phyloP scores from a whole-genome alignment of 92 coral and sea anemone genomes.

The Bergia sp. region DNA sequence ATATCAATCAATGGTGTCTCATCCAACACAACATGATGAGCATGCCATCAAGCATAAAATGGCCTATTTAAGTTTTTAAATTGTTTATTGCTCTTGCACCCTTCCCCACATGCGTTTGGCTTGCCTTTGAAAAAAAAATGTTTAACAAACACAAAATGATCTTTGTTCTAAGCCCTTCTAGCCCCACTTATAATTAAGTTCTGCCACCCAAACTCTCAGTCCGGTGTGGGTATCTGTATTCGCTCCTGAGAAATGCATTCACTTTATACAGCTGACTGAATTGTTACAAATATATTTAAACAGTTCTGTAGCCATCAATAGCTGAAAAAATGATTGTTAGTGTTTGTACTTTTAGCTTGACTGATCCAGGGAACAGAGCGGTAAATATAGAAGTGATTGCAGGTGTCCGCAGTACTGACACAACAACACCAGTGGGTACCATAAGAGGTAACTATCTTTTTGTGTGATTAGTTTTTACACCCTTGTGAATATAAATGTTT shows the following conservation, averaged over 20 bases:
- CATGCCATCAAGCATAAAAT: not conserved
- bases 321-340: constrained; percentile 37
- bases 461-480: constrained; percentile 44
- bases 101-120: no score
- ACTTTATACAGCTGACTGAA: constrained; percentile 32
- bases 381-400: constrained; percentile 43
- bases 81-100: no score
- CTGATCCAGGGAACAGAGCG: constrained; percentile 50
- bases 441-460: constrained; percentile 47
- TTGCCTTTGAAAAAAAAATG: no score
- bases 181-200: constrained; percentile 2
- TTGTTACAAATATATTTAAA: constrained; percentile 15
- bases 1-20: not conserved
- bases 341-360: constrained; percentile 49
- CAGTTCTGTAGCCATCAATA: constrained; percentile 23
- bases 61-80: no score
- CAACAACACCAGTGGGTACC: constrained; percentile 53
- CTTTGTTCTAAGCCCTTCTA: no score
- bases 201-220: constrained; percentile 8
- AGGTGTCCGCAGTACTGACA: constrained; percentile 59
- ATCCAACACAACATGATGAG: constrained; percentile 10
- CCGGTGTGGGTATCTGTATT: not conserved
- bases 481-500: constrained; percentile 29
- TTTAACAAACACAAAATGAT: no score
- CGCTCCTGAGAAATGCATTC: not conserved